Evolutionary conservation across 2,113 vertebrate genomes (phyloP).

Genomic region (Scomber colias): DNA sequence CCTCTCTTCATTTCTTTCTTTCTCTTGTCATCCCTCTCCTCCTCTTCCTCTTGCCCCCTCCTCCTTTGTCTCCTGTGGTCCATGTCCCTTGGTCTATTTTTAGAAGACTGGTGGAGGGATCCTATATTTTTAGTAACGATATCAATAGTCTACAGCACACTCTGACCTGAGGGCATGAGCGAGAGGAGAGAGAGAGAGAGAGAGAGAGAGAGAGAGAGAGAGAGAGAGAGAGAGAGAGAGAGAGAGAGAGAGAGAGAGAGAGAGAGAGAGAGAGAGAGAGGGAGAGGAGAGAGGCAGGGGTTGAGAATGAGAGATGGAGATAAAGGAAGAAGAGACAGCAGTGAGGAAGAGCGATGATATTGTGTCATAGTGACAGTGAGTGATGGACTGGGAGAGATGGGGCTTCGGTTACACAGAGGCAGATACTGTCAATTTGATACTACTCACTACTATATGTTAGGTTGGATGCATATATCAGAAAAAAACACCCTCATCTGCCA

Average conservation of each 20-base stretch:
- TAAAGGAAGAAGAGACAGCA: constrained; percentile 43
- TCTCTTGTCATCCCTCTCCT: constrained; percentile 20
- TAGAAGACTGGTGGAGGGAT: constrained; percentile 76
- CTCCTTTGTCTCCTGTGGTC: constrained; percentile 71
- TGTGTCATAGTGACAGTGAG: constrained; percentile 61
- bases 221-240: neutral
- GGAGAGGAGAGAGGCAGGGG: neutral
- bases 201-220: constrained; percentile 26
- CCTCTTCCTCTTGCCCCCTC: constrained; percentile 48
- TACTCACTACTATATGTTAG: neutral
- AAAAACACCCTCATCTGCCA: neutral
- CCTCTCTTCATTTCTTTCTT: constrained; percentile 31
- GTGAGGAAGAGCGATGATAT: constrained; percentile 52
- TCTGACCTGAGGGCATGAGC: constrained; percentile 78
- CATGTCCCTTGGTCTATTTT: constrained; percentile 79
- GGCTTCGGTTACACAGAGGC: constrained; percentile 44
- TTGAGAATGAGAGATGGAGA: constrained; percentile 31
- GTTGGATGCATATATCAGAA: neutral
- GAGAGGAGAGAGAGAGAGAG: too few species aligned
- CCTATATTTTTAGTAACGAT: constrained; percentile 84
- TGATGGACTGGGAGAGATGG: constrained; percentile 51
- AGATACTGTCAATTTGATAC: neutral
- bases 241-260: neutral
- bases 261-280: too few species aligned
- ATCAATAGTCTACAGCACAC: constrained; percentile 83